phyloP scores from a whole-genome alignment of 2,113 vertebrate genomes.

The Piprites chloris region DNA sequence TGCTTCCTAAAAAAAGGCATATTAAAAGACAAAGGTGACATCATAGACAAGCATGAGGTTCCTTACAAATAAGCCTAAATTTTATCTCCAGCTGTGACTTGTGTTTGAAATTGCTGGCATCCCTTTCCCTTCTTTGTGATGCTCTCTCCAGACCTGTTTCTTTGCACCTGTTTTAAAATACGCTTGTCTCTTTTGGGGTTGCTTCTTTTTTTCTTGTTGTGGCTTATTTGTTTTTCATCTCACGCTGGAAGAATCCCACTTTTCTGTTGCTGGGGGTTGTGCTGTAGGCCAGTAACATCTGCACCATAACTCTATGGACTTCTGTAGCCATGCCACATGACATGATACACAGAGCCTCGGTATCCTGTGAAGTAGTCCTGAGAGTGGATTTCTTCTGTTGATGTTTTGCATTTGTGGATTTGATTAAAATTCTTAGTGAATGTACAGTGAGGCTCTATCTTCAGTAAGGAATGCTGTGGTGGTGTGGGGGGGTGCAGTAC shows the following conservation, averaged over 20 bases:
- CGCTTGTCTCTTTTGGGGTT: background rate
- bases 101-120: background rate
- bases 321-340: accelerated
- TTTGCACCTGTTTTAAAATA: background rate
- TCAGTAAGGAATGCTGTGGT: background rate
- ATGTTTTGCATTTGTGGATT: background rate
- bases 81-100: background rate
- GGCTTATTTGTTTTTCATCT: background rate
- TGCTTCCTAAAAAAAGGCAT: background rate
- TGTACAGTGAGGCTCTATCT: background rate
- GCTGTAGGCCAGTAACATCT: background rate
- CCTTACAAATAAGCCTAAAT: background rate
- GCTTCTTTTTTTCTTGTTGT: background rate
- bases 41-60: background rate
- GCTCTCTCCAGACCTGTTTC: background rate
- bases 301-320: background rate
- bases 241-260: background rate
- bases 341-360: accelerated
- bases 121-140: background rate
- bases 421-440: background rate
- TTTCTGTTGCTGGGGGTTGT: background rate
- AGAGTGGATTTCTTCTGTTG: background rate
- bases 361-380: background rate
- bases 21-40: background rate
- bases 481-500: background rate